phyloP scores from a whole-genome alignment of 2,113 vertebrate genomes.

The Porphyrio hochstetteri region DNA sequence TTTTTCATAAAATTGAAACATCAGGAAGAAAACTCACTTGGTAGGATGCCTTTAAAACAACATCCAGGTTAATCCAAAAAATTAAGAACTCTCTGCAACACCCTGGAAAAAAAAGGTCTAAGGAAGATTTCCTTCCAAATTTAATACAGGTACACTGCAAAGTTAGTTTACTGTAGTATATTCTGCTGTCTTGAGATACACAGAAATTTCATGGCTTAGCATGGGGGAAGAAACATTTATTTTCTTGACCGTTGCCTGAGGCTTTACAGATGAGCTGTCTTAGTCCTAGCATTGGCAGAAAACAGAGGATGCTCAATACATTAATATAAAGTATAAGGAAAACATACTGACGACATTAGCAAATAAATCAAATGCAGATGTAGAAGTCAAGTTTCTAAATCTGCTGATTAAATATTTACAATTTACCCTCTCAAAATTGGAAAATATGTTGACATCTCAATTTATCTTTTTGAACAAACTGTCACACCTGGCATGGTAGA shows the following conservation, averaged over 20 bases:
- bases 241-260: not conserved
- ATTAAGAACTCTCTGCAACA: not conserved
- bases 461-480: not conserved
- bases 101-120: not conserved
- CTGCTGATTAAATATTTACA: slow-evolving; percentile 26
- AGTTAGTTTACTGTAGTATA: not conserved
- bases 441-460: slow-evolving; percentile 6
- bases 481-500: not conserved
- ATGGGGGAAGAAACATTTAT: fast-evolving
- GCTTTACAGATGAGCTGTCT: not conserved
- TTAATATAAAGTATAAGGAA: not conserved
- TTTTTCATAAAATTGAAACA: not conserved
- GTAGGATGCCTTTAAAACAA: not conserved
- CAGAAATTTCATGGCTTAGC: not conserved
- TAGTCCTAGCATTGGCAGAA: not conserved
- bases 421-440: not conserved
- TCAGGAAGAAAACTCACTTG: not conserved
- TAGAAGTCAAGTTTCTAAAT: not conserved
- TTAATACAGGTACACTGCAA: not conserved
- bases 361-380: not conserved
- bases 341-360: not conserved
- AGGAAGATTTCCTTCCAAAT: not conserved
- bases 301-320: not conserved
- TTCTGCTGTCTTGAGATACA: not conserved
- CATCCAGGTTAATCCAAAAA: not conserved